Percentiles rank a stretch among this genome's conserved stretches.
phyloP scores from a whole-genome alignment of 2,113 vertebrate species.

The Pachycephala philippinensis region DNA sequence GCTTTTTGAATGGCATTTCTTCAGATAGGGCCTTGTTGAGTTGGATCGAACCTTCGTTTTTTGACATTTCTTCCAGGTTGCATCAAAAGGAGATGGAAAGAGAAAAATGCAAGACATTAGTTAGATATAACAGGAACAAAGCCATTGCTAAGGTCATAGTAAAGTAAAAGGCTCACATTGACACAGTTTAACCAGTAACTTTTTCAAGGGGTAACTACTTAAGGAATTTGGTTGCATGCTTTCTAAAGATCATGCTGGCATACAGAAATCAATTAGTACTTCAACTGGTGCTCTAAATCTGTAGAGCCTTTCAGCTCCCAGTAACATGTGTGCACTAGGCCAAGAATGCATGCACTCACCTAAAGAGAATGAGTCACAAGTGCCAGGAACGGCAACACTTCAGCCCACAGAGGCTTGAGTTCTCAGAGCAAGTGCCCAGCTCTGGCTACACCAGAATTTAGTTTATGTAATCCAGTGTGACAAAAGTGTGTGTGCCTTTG shows the following conservation, averaged over 20 bases:
- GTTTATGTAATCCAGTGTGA: neutral
- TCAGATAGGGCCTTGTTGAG: conserved; percentile 90
- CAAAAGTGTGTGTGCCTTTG: neutral
- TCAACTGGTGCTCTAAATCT: neutral
- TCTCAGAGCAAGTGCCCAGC: neutral
- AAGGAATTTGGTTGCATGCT: neutral
- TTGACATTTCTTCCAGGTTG: conserved; percentile 94
- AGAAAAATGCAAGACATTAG: conserved; percentile 66
- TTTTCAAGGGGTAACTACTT: neutral
- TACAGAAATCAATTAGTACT: neutral
- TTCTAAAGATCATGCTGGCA: neutral
- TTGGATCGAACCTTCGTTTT: conserved; percentile 94
- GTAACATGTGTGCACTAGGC: neutral
- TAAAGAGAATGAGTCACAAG: neutral
- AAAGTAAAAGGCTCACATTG: conserved; percentile 60
- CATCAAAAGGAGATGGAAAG: conserved; percentile 66
- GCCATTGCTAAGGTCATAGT: conserved; percentile 23
- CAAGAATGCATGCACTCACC: neutral
- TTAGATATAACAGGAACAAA: conserved; percentile 41
- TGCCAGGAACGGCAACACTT: neutral
- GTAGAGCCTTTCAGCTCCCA: neutral
- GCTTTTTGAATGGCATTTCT: conserved; percentile 38
- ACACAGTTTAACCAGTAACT: conserved; percentile 2
- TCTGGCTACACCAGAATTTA: neutral
- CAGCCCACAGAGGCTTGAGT: neutral